phyloP scores from a whole-genome alignment of 2,113 vertebrate species.

The Mus pahari region DNA sequence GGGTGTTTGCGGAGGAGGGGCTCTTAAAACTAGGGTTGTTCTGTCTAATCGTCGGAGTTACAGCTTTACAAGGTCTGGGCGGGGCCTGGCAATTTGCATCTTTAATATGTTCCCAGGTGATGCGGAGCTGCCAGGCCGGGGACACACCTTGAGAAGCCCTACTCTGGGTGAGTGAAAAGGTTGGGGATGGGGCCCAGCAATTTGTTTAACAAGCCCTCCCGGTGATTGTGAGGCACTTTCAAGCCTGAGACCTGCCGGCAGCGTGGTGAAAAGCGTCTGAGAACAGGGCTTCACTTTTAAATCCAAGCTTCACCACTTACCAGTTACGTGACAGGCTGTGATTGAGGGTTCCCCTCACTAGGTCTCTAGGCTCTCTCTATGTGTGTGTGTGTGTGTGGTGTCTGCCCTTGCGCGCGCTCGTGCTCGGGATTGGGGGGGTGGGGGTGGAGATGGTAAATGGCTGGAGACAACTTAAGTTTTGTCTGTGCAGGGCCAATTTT shows the following conservation, averaged over 20 bases:
- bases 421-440: background rate
- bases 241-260: slow-evolving; percentile 27
- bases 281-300: background rate
- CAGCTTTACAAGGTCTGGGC: slow-evolving; percentile 54
- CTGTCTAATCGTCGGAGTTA: slow-evolving; percentile 2
- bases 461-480: slow-evolving; percentile 6
- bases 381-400: background rate
- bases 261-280: background rate
- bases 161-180: background rate
- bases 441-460: background rate
- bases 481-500: background rate
- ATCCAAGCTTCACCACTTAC: background rate
- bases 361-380: background rate
- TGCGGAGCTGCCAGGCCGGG: background rate
- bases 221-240: background rate
- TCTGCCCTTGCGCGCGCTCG: background rate
- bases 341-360: slow-evolving; percentile 19
- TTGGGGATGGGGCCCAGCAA: background rate
- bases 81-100: slow-evolving; percentile 34
- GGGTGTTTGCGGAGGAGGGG: background rate
- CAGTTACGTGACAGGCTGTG: background rate
- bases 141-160: slow-evolving; percentile 7
- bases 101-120: slow-evolving; percentile 42
- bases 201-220: background rate
- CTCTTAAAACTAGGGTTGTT: slow-evolving; percentile 56